phyloP scores from a whole-genome alignment of 2,113 vertebrate genomes.

The Ivindomyrus marchei region DNA sequence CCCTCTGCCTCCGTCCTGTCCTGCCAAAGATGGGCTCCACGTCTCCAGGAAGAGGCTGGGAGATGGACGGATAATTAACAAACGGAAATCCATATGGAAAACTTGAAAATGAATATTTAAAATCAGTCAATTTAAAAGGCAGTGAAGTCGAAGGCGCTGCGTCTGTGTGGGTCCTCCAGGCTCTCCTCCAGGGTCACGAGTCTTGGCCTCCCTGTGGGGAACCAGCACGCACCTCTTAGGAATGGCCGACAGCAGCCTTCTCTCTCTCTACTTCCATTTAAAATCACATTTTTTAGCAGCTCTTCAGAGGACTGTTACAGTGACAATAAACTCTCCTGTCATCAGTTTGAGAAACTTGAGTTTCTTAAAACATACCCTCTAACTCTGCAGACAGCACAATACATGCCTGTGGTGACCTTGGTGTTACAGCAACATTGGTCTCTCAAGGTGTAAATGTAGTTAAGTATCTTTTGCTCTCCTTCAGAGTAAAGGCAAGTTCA shows the following conservation, averaged over 20 bases:
- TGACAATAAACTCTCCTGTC: neutral
- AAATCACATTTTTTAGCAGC: neutral
- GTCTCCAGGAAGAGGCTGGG: neutral
- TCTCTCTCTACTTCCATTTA: neutral
- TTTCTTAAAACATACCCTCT: neutral
- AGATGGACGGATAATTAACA: neutral
- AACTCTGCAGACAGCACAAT: neutral
- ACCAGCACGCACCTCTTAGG: neutral
- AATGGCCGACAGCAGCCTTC: neutral
- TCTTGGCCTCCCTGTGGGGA: neutral
- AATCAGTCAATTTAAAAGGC: neutral
- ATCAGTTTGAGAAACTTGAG: neutral
- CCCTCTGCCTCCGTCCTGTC: neutral
- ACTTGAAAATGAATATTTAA: neutral
- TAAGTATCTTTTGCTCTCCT: neutral
- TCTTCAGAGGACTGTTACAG: neutral
- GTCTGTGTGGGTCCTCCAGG: neutral
- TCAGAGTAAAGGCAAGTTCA: neutral
- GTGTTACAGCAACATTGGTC: neutral
- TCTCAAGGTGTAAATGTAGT: neutral
- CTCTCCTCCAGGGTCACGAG: neutral
- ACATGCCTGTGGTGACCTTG: neutral
- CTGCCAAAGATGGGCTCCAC: neutral
- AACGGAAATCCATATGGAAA: neutral
- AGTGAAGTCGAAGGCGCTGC: neutral